These are phyloP conservation scores for Campoletis sonorensis DNA, from an alignment of 1,140 invertebrate species.

Conservation along the genomic window DNA sequence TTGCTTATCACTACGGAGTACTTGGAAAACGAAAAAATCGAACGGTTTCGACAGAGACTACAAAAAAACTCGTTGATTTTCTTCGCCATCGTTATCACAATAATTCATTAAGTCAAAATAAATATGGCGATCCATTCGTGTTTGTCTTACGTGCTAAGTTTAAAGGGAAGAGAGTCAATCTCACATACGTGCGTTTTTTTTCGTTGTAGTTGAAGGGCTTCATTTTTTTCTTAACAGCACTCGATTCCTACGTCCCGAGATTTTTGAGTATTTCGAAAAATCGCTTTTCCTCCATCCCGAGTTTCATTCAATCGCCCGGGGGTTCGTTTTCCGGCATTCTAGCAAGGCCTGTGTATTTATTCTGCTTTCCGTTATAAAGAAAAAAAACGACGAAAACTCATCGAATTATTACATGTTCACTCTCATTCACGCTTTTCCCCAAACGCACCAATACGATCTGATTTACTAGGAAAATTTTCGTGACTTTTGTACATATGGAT, in stretches of 20 bases:
- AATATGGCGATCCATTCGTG: neutral
- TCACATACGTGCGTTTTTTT: slow-evolving; percentile 16
- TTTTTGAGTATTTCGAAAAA: neutral
- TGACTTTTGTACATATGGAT: slow-evolving; percentile 46
- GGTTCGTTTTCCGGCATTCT: slow-evolving; percentile 24
- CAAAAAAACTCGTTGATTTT: slow-evolving; percentile 32
- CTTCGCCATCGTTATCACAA: slow-evolving; percentile 40
- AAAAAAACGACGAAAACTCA: neutral
- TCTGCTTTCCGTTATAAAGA: neutral
- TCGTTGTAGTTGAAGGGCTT: slow-evolving; percentile 39
- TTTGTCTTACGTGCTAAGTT: slow-evolving; percentile 18
- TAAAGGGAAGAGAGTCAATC: neutral
- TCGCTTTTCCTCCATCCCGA: neutral
- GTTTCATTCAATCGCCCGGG: neutral
- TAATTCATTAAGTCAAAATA: slow-evolving; percentile 40
- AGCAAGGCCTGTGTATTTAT: slow-evolving; percentile 25
- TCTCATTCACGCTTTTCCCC: slow-evolving; percentile 28
- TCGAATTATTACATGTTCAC: neutral
- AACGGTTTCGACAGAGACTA: slow-evolving; percentile 17
- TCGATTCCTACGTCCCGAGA: slow-evolving; percentile 26
- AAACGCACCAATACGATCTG: slow-evolving; percentile 29
- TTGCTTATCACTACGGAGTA: too few species aligned
- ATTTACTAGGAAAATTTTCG: slow-evolving; percentile 39
- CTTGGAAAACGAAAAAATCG: neutral
- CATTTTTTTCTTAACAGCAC: slow-evolving; percentile 14